Base-by-base conservation (phyloP, 2,797 vertebrate genomes). In the Girardinus metallicus region DNA sequence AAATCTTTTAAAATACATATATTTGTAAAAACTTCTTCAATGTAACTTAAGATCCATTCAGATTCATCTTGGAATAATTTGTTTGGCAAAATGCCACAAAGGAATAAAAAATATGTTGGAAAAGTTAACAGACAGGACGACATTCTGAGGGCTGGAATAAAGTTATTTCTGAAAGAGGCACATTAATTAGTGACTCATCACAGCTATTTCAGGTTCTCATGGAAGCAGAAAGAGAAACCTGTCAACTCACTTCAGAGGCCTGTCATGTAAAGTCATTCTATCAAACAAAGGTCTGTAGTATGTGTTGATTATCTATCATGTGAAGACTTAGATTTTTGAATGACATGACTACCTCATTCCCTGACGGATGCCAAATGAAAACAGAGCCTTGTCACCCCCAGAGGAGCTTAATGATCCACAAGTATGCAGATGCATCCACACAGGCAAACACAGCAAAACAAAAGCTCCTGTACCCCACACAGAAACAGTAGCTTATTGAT, bases 401-500 rank as follows among this genome's bases (percentile, higher is more conserved):
- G 85, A 90, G 92, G 91, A 90, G 86, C 79, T 90, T 94, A 94
- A 93, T 88, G 92, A 94, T 91, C 89, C 85, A 73, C 85, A 88
- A 81, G 86, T 88, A 82, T 81, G 80, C 82, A 68, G 79, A 77
- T 43, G 76, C 71, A 47, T 53, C 46, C 80, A 86, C 76, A 81
- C 60, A 83, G 66, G 82, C 77, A 82, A 75, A 87, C n/a, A 79
- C 84, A 82, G 83, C 49, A 55, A 77, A 80, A 86, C 71, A 26
- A 57, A 47, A 78, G 82, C 44, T 74, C 84, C 49, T 31, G 73
- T 15, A 44, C 77, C 66, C 23, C 76, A 79, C 83, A 90, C 80
- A 83, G 73, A 92, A 55, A 92, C 89, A 92, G 90, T 60, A 80
- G 82, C 84, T 88, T 95, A 96, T 95, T 95, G 95, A 96, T 95